Conservation (phyloP, 2,113 vertebrate genomes). For the Chitala chitala region DNA sequence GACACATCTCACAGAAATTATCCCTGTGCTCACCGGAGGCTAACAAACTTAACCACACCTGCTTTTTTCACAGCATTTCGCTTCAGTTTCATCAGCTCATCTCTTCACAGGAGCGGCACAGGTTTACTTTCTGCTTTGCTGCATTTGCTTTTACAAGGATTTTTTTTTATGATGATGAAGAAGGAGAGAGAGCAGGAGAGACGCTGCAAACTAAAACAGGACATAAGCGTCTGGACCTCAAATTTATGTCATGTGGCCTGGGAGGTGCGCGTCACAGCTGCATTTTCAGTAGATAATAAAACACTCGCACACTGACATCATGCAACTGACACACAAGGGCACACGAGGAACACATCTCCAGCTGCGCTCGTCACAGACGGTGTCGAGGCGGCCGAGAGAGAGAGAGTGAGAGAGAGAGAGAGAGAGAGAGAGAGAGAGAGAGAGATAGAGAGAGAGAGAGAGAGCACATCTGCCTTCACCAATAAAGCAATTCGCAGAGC, state of each 20-base stretch:
- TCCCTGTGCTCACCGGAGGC: neutral
- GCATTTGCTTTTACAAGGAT: neutral
- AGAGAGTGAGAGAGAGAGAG: neutral
- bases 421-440: too few species aligned
- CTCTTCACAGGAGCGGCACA: too few species aligned
- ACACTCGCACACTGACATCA: slow-evolving; percentile 70
- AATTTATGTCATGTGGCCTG: slow-evolving; percentile 58
- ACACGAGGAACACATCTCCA: slow-evolving; percentile 39
- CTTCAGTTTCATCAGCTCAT: neutral
- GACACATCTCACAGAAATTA: neutral
- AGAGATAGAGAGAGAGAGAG: too few species aligned
- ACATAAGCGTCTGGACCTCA: slow-evolving; percentile 36
- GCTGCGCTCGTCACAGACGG: slow-evolving; percentile 19
- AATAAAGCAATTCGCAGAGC: too few species aligned
- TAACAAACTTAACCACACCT: neutral
- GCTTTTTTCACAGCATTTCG: neutral
- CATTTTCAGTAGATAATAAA: slow-evolving; percentile 23
- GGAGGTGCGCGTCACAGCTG: slow-evolving; percentile 61
- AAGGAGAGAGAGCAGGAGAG: neutral
- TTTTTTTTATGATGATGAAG: neutral
- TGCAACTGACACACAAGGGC: slow-evolving; percentile 46
- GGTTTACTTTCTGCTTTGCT: neutral
- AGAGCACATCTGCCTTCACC: too few species aligned
- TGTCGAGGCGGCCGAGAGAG: neutral
- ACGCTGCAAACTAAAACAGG: neutral